Percentiles rank a stretch among this genome's conserved stretches.
phyloP scores from a whole-genome alignment of 2,797 vertebrate species.

The Furcifer pardalis region DNA sequence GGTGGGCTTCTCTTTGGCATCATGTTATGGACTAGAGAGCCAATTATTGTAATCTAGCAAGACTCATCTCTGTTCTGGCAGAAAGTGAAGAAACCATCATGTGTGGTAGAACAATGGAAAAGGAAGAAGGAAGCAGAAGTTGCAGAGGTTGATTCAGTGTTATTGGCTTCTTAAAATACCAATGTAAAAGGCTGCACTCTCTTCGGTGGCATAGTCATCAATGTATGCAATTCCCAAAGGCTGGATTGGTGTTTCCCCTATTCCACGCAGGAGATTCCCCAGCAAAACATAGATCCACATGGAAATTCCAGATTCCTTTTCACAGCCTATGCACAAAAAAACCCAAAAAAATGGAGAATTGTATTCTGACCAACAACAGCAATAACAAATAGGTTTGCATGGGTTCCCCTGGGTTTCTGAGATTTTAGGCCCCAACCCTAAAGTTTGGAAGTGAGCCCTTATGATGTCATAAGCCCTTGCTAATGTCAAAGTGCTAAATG shows the following conservation, averaged over 20 bases:
- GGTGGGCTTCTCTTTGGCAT: neutral
- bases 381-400: neutral
- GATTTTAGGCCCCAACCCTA: too few relatives aligned
- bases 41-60: too few relatives aligned
- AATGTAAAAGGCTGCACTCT: constrained; percentile 85
- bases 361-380: neutral
- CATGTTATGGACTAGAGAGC: neutral
- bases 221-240: constrained; percentile 87
- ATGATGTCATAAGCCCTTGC: too few relatives aligned
- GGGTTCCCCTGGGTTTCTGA: too few relatives aligned
- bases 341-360: rapidly evolving
- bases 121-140: too few relatives aligned
- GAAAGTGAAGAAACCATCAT: neutral
- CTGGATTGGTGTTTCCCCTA: constrained; percentile 88
- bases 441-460: too few relatives aligned
- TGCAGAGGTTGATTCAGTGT: too few relatives aligned
- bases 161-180: constrained; percentile 71
- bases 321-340: constrained; percentile 74
- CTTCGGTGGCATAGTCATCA: constrained; percentile 82
- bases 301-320: constrained; percentile 77
- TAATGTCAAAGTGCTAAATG: too few relatives aligned
- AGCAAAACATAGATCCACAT: constrained; percentile 88
- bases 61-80: neutral
- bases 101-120: too few relatives aligned
- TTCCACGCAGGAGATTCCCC: constrained; percentile 86